Evolutionary conservation across 2,888 invertebrate species (phyloP), one percentile per base, ranked within the genome.

Genomic region (Eugnorisma glareosa): DNA sequence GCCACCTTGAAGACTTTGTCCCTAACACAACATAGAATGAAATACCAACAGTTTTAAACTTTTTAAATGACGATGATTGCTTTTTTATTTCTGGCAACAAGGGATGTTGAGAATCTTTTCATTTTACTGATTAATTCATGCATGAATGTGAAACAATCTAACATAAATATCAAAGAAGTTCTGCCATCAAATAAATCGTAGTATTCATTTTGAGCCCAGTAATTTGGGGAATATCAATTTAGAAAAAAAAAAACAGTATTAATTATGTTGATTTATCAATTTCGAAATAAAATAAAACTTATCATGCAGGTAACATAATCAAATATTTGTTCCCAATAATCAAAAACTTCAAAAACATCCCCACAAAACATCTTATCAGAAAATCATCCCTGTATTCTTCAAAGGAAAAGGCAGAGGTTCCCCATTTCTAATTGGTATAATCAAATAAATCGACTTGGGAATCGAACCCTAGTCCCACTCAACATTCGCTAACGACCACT

Each of bases 111-210:
- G 11, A n/a, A 43, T 54, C 31, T 64, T 57, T 51, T 18, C 13
- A 31, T 77, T 43, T 79, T 24, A 54, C 79, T 79, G n/a, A 59
- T 0, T 51, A 15, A 43, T 21, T n/a, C 81, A 81, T 84, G 72
- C 81, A 84, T 79, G 35, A 59, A 68, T 51, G 54, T 67, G 37
- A 67, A 67, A 84, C 67, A 68, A 83, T 63, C 84, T 79, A 78
- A 61, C 76, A 77, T 18, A 54, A 48, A 57, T 54, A 82, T 40
- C 15, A 37, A 67, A 67, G 4, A 48, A 45, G 18, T 28, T 40
- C 67, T 63, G 77, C 54, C 61, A 15, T 54, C 24, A 51, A 82
- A 35, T 15, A 66, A 35, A 51, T 37, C 28, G 7, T 68, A 35
- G 13, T 31, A 21, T 45, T 10, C 48, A 35, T 24, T 51, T 73